Conservation (phyloP, 2,888 invertebrate genomes). For the Venusia cambrica region DNA sequence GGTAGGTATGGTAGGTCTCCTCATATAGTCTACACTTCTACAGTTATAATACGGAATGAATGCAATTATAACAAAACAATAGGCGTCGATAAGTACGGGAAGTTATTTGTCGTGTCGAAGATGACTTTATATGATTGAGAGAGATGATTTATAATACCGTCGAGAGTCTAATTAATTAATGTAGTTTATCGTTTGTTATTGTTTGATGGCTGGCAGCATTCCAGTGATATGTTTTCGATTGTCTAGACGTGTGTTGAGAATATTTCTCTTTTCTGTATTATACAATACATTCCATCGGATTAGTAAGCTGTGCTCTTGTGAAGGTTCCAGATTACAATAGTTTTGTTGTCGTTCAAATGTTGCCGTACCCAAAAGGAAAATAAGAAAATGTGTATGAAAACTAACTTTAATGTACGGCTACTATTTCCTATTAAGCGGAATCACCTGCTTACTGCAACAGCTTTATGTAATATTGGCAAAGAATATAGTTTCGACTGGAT, state of each 20-base stretch:
- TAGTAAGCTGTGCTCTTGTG: too few relatives aligned
- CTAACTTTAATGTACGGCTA: too few relatives aligned
- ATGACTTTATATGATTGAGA: constrained; percentile 53
- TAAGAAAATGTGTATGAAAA: too few relatives aligned
- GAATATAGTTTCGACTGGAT: too few relatives aligned
- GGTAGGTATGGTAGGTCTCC: too few relatives aligned
- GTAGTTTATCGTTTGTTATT: constrained; percentile 18
- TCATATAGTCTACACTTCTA: constrained; percentile 1
- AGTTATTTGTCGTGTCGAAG: constrained; percentile 41
- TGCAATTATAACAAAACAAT: constrained; percentile 67
- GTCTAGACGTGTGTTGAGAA: not conserved
- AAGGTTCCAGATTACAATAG: too few relatives aligned
- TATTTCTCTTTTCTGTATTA: not conserved
- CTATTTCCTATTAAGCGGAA: too few relatives aligned
- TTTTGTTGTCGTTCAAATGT: too few relatives aligned
- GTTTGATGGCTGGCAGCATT: constrained; percentile 13
- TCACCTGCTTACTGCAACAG: too few relatives aligned
- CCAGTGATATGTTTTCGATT: constrained; percentile 1
- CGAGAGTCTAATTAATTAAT: constrained; percentile 14
- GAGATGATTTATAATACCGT: constrained; percentile 35
- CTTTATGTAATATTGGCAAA: too few relatives aligned
- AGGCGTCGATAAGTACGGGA: constrained; percentile 50
- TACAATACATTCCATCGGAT: not conserved
- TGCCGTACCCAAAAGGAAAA: too few relatives aligned
- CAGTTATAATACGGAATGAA: constrained; percentile 43